A percentile compares a stretch with the other conserved stretches of the same genome.
These are phyloP conservation scores for Myopa testacea DNA, from an alignment of 2,888 invertebrate species.

Conservation along the genomic window DNA sequence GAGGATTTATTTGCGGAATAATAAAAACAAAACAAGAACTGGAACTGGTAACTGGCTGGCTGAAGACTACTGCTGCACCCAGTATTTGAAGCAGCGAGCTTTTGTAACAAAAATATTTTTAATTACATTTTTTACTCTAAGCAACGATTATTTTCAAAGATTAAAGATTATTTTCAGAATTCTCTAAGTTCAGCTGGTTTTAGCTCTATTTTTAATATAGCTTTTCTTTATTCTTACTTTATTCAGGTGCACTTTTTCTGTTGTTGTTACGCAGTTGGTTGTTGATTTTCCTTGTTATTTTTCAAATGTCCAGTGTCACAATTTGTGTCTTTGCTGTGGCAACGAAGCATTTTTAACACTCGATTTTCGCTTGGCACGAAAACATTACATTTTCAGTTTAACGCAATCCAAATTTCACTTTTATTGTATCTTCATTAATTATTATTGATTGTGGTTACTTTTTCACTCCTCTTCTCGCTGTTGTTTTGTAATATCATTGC, in stretches of 20 bases:
- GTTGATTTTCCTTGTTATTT: slow-evolving; percentile 5
- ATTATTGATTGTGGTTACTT: slow-evolving; percentile 29
- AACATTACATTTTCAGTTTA: background rate
- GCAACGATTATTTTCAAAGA: too few relatives aligned
- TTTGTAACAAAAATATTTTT: too few relatives aligned
- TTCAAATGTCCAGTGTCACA: background rate
- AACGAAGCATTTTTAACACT: slow-evolving; percentile 14
- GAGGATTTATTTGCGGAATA: background rate
- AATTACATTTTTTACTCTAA: too few relatives aligned
- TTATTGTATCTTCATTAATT: slow-evolving; percentile 23
- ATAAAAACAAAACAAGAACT: background rate
- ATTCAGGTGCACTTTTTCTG: background rate
- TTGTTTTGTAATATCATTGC: slow-evolving; percentile 37
- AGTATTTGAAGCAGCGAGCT: background rate
- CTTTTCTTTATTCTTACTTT: background rate
- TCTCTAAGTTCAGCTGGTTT: background rate
- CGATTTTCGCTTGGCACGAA: background rate
- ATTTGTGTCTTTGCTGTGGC: background rate
- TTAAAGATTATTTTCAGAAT: too few relatives aligned
- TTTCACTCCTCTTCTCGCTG: slow-evolving; percentile 28
- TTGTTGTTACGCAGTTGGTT: background rate
- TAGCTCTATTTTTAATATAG: background rate
- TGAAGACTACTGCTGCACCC: background rate
- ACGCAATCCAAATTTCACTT: background rate
- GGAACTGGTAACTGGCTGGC: background rate